Conservation (phyloP, 2,113 vertebrate genomes). For the Mixornis gularis region DNA sequence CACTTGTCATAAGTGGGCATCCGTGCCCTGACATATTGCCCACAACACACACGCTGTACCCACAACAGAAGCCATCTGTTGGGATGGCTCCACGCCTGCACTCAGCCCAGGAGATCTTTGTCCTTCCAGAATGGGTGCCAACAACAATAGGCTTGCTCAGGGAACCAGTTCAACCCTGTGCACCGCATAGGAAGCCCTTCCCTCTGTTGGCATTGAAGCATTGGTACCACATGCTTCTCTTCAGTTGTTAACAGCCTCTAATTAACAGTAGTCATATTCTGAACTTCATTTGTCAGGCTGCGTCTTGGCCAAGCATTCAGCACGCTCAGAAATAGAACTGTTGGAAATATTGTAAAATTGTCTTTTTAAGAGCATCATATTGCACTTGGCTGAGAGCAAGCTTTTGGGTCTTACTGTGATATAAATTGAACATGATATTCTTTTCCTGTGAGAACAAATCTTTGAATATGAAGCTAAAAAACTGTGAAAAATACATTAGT, state of each 20-base stretch:
- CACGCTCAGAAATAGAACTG: constrained; percentile 28
- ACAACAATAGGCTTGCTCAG: constrained; percentile 26
- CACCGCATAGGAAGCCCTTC: constrained; percentile 24
- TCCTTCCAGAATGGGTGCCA: constrained; percentile 46
- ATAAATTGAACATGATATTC: background rate
- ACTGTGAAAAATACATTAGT: background rate
- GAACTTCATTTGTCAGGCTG: constrained; percentile 33
- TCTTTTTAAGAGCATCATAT: background rate
- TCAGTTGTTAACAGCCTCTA: constrained; percentile 63
- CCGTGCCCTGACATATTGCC: background rate
- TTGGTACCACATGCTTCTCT: constrained; percentile 37
- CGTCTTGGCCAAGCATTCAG: constrained; percentile 18
- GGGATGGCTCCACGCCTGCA: constrained; percentile 55
- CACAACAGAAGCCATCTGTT: constrained; percentile 61
- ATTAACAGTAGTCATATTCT: constrained; percentile 60
- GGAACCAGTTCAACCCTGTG: constrained; percentile 23
- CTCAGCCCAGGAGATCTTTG: background rate
- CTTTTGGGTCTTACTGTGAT: background rate
- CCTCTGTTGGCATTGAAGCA: constrained; percentile 27
- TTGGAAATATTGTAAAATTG: background rate
- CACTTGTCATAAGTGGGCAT: background rate
- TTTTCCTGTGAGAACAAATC: background rate
- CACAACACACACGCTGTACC: background rate
- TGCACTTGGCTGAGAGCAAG: background rate
- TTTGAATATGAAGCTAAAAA: constrained; percentile 1